Evolutionary conservation across 2,797 vertebrate species (phyloP), one percentile per base, ranked within the genome.

Genomic region (Babyrousa celebensis): DNA sequence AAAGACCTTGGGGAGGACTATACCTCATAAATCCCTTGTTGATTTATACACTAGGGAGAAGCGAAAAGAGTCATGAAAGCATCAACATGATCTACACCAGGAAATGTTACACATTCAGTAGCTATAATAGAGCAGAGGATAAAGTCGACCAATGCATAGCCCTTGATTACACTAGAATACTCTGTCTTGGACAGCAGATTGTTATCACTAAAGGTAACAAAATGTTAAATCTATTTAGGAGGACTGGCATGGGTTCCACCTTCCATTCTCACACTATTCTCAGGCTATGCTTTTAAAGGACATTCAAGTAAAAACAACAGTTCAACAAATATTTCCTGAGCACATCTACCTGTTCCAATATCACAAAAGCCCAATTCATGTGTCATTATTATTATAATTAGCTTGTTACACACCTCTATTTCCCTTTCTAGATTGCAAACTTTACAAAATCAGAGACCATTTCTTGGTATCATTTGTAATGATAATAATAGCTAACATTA

Each of bases 141-240:
- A 82, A 72, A 79, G 29, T 60, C 58, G 78, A 65, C 21, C 71
- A 43, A 91, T 11, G 27, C 0, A 80, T 6, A 63, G 54, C 29
- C 52, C 58, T 52, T 65, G 9, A 56, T 9, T 8, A 4, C 2
- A 21, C 12, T 40, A 8, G 7, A 83, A 70, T 75, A 8, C 27
- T 94, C 56, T 84, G 1, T 29, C 4, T 29, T 40, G 40, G 36
- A 40, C 21, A 74, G 23, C 2, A 62, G 15, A 74, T 20, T 3
- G 6, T 85, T 75, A 43, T 43, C 48, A 89, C 3, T 40, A 48
- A 89, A 89, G 21, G 20, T 58, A 85, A 82, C n/a, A 74, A 58
- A 77, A 88, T 54, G 5, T 60, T 85, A 68, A 70, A 21, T 85
- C n/a, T 84, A 77, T 71, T 78, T 48, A 36, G 54, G 75, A 94